Evolutionary conservation across 2,113 vertebrate species (phyloP).

Genomic region (Oryzias curvinotus): DNA sequence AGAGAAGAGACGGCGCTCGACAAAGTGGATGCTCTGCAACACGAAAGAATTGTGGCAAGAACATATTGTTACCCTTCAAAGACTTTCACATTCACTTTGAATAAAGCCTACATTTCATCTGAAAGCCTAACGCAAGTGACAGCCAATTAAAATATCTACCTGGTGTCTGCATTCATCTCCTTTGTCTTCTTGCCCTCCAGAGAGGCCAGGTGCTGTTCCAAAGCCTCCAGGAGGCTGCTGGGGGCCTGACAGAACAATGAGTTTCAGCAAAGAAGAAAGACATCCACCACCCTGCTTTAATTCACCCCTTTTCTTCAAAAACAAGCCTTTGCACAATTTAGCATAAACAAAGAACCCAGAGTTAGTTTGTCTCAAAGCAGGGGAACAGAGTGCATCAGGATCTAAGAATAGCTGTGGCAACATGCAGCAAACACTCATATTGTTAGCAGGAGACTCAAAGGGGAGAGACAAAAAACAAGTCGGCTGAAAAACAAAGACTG

Average conservation of each 20-base stretch:
- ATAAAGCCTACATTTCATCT: not conserved
- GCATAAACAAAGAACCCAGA: conserved; percentile 36
- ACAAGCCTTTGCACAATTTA: conserved; percentile 17
- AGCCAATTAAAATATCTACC: conserved; percentile 66
- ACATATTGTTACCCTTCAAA: not conserved
- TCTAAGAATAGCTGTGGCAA: conserved; percentile 67
- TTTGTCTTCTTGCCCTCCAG: conserved; percentile 94
- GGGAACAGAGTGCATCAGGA: conserved; percentile 60
- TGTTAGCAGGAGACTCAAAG: conserved; percentile 56
- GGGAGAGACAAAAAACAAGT: conserved; percentile 41
- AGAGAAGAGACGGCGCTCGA: conserved; percentile 90
- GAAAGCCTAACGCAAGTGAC: not conserved
- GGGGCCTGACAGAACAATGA: conserved; percentile 79
- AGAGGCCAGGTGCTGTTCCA: conserved; percentile 93
- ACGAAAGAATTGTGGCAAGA: not conserved
- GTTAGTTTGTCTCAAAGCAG: conserved; percentile 65
- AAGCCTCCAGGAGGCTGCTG: conserved; percentile 90
- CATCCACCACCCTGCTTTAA: conserved; percentile 1
- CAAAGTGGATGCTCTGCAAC: conserved; percentile 85
- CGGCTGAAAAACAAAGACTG: conserved; percentile 39
- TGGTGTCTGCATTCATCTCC: conserved; percentile 85
- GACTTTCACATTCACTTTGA: not conserved
- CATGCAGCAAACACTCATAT: conserved; percentile 68
- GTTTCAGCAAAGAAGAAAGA: not conserved
- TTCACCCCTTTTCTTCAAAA: not conserved